Percentiles rank a stretch among this genome's conserved stretches.
These are phyloP conservation scores for Drosophila nr. medialis DNA, from an alignment of 2,888 invertebrate genomes.

Conservation along the genomic window DNA sequence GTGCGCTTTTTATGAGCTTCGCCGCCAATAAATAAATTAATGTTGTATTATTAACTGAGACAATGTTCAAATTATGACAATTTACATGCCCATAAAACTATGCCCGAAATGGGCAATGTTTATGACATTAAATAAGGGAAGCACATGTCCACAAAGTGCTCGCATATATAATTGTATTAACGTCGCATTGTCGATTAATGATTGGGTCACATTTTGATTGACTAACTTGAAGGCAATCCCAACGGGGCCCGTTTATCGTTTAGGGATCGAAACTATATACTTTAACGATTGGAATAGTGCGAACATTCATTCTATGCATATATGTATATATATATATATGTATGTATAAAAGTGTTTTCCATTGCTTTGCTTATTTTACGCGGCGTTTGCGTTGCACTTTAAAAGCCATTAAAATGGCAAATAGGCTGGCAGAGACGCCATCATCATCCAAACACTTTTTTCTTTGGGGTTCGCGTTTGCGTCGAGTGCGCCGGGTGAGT, in stretches of 20 bases:
- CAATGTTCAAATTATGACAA: constrained; percentile 59
- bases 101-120: constrained; percentile 24
- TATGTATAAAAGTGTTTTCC: background rate
- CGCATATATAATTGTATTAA: constrained; percentile 42
- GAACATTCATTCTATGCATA: background rate
- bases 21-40: constrained; percentile 63
- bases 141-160: background rate
- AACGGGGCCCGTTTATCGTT: background rate
- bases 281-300: constrained; percentile 1
- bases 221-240: background rate
- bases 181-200: constrained; percentile 21
- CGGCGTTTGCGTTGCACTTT: constrained; percentile 60
- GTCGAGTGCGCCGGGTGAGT: constrained; percentile 13
- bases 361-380: background rate
- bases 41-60: constrained; percentile 71
- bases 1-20: constrained; percentile 29
- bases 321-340: background rate
- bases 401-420: constrained; percentile 76
- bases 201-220: constrained; percentile 6
- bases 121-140: constrained; percentile 30
- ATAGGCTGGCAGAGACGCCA: constrained; percentile 47
- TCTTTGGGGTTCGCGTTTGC: constrained; percentile 4
- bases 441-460: constrained; percentile 9
- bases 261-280: background rate
- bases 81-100: constrained; percentile 50